Conservation (phyloP, 1,140 invertebrate species). For the Halyomorpha halys region DNA sequence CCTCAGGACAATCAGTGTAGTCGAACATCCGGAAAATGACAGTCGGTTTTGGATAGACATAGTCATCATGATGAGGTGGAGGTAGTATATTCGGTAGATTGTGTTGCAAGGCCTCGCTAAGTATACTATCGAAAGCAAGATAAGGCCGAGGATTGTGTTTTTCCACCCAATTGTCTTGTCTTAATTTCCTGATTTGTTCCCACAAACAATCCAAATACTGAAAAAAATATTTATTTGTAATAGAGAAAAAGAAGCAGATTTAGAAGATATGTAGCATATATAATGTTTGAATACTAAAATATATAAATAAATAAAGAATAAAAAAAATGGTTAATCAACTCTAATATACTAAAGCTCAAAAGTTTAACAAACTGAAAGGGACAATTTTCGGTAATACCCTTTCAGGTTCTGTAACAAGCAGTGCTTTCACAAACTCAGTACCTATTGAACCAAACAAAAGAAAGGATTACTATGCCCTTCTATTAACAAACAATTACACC, state of each 20-base stretch:
- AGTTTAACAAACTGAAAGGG: too few species aligned
- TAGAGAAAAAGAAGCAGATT: neutral
- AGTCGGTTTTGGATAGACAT: conserved; percentile 79
- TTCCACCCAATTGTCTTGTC: conserved; percentile 92
- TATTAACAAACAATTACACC: too few species aligned
- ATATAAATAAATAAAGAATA: too few species aligned
- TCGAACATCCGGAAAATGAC: conserved; percentile 95
- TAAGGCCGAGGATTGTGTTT: conserved; percentile 93
- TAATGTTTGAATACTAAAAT: neutral
- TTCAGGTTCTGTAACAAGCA: too few species aligned
- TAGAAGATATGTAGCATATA: neutral
- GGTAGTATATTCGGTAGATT: conserved; percentile 79
- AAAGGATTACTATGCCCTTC: too few species aligned
- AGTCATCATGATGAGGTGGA: conserved; percentile 83
- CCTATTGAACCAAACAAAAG: too few species aligned
- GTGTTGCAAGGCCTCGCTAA: conserved; percentile 93
- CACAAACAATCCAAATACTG: conserved; percentile 91
- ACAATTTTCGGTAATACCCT: too few species aligned
- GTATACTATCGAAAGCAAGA: conserved; percentile 84
- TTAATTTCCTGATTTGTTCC: conserved; percentile 87
- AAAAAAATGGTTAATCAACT: too few species aligned
- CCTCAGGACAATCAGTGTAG: conserved; percentile 96
- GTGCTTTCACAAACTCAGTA: too few species aligned
- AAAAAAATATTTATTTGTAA: too few species aligned
- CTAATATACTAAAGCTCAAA: too few species aligned